A percentile compares a stretch with the other conserved stretches of the same genome.
phyloP scores from a whole-genome alignment of 2,888 invertebrate species.

The Diarsia brunnea region DNA sequence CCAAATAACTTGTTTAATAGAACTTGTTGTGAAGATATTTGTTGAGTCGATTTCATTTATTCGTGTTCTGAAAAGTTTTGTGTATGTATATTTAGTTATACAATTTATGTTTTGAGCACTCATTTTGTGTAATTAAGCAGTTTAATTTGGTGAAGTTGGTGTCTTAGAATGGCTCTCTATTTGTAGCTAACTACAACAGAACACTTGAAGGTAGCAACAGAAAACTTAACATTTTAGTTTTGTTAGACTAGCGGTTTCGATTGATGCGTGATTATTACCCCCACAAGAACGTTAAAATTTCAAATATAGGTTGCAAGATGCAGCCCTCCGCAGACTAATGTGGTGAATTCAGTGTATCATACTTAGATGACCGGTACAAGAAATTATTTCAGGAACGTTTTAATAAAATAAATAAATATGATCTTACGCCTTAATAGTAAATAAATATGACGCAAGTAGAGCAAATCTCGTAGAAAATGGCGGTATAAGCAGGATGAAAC shows the following conservation, averaged over 20 bases:
- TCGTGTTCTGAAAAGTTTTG: conserved; percentile 42
- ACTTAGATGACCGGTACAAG: too few relatives aligned
- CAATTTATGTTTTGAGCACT: conserved; percentile 20
- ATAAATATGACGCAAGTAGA: not conserved
- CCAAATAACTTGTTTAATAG: conserved; percentile 63
- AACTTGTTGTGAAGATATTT: conserved; percentile 58
- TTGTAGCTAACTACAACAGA: not conserved
- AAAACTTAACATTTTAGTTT: not conserved
- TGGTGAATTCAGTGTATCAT: too few relatives aligned
- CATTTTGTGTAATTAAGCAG: not conserved
- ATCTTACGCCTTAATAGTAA: too few relatives aligned
- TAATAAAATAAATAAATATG: too few relatives aligned
- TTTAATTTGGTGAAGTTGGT: conserved; percentile 7
- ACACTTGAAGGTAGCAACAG: not conserved
- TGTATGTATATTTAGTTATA: conserved; percentile 21
- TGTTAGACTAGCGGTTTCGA: not conserved
- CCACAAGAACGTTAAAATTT: too few relatives aligned
- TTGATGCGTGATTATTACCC: too few relatives aligned
- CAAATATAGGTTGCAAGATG: too few relatives aligned
- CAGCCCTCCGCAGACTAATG: too few relatives aligned
- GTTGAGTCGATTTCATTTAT: conserved; percentile 56
- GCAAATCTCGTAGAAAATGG: not conserved
- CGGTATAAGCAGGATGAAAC: not conserved
- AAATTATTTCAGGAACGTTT: too few relatives aligned
- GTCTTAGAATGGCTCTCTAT: not conserved